phyloP scores from a whole-genome alignment of 1,140 invertebrate species.

The Pseudomyrmex gracilis region DNA sequence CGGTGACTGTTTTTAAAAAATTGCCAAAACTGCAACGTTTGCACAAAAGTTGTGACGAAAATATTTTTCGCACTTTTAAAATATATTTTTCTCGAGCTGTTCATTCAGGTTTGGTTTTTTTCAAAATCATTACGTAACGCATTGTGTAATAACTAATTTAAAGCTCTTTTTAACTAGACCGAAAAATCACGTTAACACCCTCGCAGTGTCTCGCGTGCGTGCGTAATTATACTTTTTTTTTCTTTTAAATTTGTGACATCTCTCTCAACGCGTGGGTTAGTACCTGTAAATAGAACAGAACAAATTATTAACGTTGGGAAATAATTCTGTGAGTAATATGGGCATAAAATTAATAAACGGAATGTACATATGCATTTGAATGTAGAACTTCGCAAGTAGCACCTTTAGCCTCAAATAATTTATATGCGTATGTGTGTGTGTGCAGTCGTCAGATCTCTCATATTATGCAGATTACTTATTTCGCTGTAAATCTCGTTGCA shows the following conservation, averaged over 20 bases:
- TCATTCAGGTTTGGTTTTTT: background rate
- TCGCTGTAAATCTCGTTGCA: too few relatives aligned
- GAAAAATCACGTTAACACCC: background rate
- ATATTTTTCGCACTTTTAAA: background rate
- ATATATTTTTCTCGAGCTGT: background rate
- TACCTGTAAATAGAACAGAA: conserved; percentile 30
- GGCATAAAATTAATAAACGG: background rate
- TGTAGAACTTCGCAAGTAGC: background rate
- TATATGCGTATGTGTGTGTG: too few relatives aligned
- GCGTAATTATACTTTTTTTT: background rate
- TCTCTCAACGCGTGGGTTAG: background rate
- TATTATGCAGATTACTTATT: background rate
- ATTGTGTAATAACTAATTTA: too few relatives aligned
- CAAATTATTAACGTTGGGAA: conserved; percentile 5
- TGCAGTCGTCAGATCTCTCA: too few relatives aligned
- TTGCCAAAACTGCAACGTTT: too few relatives aligned
- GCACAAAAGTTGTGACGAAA: too few relatives aligned
- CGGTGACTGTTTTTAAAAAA: background rate
- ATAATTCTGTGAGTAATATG: background rate
- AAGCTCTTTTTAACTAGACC: background rate
- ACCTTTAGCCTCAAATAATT: background rate
- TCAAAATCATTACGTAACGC: background rate
- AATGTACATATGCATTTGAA: background rate
- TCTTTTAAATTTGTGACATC: background rate
- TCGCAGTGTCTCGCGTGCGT: too few relatives aligned